These are phyloP conservation scores for Eulithis prunata DNA, from an alignment of 2,888 invertebrate genomes.

Conservation along the genomic window DNA sequence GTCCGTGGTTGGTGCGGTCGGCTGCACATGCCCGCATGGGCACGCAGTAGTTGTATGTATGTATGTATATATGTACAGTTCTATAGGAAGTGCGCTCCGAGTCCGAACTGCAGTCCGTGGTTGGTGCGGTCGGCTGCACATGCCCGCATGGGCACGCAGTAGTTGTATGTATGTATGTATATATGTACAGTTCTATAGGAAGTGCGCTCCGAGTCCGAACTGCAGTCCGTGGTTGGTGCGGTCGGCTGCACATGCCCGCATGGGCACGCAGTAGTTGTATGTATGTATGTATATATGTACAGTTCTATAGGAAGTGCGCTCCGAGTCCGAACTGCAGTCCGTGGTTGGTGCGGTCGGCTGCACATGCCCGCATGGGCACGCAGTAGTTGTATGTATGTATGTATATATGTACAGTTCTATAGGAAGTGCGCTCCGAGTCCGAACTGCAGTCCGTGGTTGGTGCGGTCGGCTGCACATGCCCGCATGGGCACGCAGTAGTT, in stretches of 20 bases:
- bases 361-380: conserved; percentile 87
- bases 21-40: conserved; percentile 87
- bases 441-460: conserved; percentile 90
- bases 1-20: conserved; percentile 87
- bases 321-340: conserved; percentile 95
- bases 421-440: conserved; percentile 89
- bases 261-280: conserved; percentile 93
- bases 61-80: no score
- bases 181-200: conserved; percentile 31
- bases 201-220: conserved; percentile 91
- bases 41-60: conserved; percentile 90
- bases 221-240: conserved; percentile 89
- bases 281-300: no score
- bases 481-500: conserved; percentile 95
- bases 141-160: conserved; percentile 91
- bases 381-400: conserved; percentile 88
- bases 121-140: conserved; percentile 85
- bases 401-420: conserved; percentile 5
- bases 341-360: conserved; percentile 86
- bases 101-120: conserved; percentile 93
- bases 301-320: conserved; percentile 76
- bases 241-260: conserved; percentile 86
- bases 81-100: conserved; percentile 86
- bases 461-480: conserved; percentile 85
- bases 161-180: conserved; percentile 82